Percentiles rank a stretch among this genome's conserved stretches.
Evolutionary conservation across 2,113 vertebrate genomes (phyloP).

Genomic region (Polypterus bichir): DNA sequence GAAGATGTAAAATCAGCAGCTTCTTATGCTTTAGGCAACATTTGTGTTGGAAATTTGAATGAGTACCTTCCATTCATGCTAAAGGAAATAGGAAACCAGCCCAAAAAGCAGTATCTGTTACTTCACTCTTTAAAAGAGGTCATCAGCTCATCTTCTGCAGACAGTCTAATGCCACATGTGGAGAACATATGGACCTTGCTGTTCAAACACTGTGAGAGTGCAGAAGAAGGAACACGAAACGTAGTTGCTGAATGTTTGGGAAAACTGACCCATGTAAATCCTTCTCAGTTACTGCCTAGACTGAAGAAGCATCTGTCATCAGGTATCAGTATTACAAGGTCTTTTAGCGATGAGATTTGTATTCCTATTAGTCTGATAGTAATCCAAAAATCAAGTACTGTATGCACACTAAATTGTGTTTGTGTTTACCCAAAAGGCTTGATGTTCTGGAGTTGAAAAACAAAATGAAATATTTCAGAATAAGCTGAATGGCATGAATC

Average conservation of each 20-base stretch:
- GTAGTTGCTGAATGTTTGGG: conserved; percentile 84
- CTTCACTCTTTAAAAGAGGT: conserved; percentile 80
- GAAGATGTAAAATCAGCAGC: conserved; percentile 81
- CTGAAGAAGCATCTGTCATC: conserved; percentile 68
- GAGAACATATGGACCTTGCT: conserved; percentile 83
- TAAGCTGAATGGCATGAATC: too few relatives aligned
- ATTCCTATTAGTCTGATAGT: too few relatives aligned
- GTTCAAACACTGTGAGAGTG: conserved; percentile 67
- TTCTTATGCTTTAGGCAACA: conserved; percentile 68
- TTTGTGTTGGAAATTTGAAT: conserved; percentile 64
- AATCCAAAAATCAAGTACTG: too few relatives aligned
- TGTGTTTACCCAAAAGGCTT: too few relatives aligned
- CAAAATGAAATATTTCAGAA: too few relatives aligned
- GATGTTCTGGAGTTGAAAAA: too few relatives aligned
- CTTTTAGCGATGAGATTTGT: too few relatives aligned
- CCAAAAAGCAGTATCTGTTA: conserved; percentile 74
- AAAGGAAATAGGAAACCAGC: conserved; percentile 68
- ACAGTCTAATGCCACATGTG: conserved; percentile 57
- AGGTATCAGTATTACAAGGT: conserved; percentile 39
- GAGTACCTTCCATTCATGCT: conserved; percentile 82
- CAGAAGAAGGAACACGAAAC: conserved; percentile 76
- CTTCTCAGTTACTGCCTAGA: conserved; percentile 62
- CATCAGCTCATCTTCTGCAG: conserved; percentile 58
- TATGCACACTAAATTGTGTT: too few relatives aligned
- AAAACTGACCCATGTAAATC: conserved; percentile 69